A percentile compares a stretch with the other conserved stretches of the same genome.
Conservation (phyloP, 2,113 vertebrate genomes). For the Tachysurus fulvidraco region DNA sequence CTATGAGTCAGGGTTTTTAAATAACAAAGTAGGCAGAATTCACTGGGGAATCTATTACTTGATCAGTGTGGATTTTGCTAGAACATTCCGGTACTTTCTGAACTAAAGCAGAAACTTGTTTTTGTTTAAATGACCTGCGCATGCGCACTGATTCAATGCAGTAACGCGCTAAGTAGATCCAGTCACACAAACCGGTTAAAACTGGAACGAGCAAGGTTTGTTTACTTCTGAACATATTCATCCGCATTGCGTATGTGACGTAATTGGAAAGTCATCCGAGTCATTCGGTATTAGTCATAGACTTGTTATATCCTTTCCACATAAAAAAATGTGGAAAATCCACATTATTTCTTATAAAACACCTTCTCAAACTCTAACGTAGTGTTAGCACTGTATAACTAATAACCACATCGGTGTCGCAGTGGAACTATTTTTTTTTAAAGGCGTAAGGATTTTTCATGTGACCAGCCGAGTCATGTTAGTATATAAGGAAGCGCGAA, state of each 20-base stretch:
- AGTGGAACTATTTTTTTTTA: constrained; percentile 54
- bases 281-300: neutral
- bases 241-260: constrained; percentile 67
- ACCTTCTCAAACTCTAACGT: neutral
- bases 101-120: neutral
- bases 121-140: constrained; percentile 8
- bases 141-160: constrained; percentile 61
- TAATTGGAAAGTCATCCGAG: constrained; percentile 41
- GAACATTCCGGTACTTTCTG: constrained; percentile 27
- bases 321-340: too few relatives aligned
- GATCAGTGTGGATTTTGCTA: neutral
- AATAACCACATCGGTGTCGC: neutral
- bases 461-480: constrained; percentile 11
- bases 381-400: neutral
- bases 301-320: neutral
- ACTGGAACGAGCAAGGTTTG: constrained; percentile 60
- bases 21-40: too few relatives aligned
- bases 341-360: neutral
- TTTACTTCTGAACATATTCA: constrained; percentile 50
- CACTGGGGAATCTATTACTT: neutral
- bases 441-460: constrained; percentile 55
- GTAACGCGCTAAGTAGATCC: constrained; percentile 67
- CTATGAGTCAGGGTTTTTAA: neutral
- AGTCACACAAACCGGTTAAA: constrained; percentile 62
- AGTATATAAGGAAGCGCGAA: constrained; percentile 53